phyloP scores from a whole-genome alignment of 2,797 vertebrate genomes.

The Orestias chungarensis region DNA sequence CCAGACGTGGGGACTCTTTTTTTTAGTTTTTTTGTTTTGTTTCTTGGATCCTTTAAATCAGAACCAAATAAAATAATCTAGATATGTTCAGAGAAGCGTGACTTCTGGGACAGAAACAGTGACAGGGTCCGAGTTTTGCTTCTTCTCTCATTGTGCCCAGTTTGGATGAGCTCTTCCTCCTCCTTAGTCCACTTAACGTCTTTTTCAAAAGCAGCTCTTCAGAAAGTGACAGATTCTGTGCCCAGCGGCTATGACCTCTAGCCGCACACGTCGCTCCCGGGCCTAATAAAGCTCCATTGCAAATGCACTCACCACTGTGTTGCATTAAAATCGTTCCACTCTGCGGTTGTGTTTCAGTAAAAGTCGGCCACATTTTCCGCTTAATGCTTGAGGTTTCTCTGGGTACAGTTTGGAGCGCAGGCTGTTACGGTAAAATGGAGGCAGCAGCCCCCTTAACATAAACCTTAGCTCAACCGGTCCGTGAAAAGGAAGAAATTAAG shows the following conservation, averaged over 20 bases:
- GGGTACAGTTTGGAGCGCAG: conserved; percentile 44
- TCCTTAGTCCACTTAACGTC: neutral
- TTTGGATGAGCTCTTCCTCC: neutral
- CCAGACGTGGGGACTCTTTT: neutral
- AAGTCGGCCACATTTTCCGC: conserved; percentile 25
- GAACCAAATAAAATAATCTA: neutral
- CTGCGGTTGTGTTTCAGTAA: conserved; percentile 49
- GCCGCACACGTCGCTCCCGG: conserved; percentile 49
- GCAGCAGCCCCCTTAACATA: neutral
- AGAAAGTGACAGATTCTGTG: neutral
- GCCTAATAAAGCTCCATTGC: conserved; percentile 42
- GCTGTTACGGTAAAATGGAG: conserved; percentile 64
- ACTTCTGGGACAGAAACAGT: neutral
- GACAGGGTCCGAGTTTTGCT: neutral
- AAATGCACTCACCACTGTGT: conserved; percentile 20
- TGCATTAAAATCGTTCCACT: conserved; percentile 52
- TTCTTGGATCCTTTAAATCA: neutral
- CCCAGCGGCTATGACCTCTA: conserved; percentile 23
- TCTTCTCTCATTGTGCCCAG: neutral
- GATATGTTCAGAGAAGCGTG: neutral
- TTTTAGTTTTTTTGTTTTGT: neutral
- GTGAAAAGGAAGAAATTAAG: conserved; percentile 8
- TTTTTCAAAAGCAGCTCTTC: neutral
- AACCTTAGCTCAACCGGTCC: neutral
- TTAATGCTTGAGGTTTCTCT: conserved; percentile 46